phyloP scores from a whole-genome alignment of 2,113 vertebrate species.

The Gadus macrocephalus region DNA sequence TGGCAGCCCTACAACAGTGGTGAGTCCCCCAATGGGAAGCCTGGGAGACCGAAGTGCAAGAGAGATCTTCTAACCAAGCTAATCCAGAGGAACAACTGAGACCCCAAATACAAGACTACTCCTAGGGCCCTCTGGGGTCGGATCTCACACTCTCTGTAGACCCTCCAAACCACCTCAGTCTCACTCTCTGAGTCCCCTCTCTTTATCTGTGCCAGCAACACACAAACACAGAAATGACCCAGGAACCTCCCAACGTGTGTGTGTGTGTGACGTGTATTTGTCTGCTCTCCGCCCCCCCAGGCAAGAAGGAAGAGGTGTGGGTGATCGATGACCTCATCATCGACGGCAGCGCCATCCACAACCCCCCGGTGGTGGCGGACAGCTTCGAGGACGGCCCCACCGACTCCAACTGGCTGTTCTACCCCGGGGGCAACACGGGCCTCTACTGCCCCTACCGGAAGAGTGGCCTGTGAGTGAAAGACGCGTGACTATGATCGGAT shows the following conservation, averaged over 20 bases:
- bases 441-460: constrained; percentile 96
- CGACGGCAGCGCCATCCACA: constrained; percentile 87
- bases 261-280: not conserved
- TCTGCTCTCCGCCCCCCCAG: constrained; percentile 58
- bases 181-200: too few species aligned
- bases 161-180: too few species aligned
- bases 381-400: constrained; percentile 90
- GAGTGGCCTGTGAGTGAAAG: constrained; percentile 82
- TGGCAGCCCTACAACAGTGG: constrained; percentile 97
- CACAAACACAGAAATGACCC: too few species aligned
- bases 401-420: constrained; percentile 95
- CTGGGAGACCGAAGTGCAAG: too few species aligned
- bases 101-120: too few species aligned
- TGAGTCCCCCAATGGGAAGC: constrained; percentile 50
- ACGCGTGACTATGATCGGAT: not conserved
- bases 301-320: constrained; percentile 98
- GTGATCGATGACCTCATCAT: constrained; percentile 96
- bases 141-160: too few species aligned
- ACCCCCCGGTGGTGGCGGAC: constrained; percentile 83
- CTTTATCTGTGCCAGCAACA: too few species aligned
- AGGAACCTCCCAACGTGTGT: too few species aligned
- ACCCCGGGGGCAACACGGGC: constrained; percentile 92
- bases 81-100: too few species aligned
- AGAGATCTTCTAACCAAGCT: too few species aligned
- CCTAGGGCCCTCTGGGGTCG: too few species aligned